Base-by-base conservation (phyloP, 2,113 vertebrate species). In the Alces alces region DNA sequence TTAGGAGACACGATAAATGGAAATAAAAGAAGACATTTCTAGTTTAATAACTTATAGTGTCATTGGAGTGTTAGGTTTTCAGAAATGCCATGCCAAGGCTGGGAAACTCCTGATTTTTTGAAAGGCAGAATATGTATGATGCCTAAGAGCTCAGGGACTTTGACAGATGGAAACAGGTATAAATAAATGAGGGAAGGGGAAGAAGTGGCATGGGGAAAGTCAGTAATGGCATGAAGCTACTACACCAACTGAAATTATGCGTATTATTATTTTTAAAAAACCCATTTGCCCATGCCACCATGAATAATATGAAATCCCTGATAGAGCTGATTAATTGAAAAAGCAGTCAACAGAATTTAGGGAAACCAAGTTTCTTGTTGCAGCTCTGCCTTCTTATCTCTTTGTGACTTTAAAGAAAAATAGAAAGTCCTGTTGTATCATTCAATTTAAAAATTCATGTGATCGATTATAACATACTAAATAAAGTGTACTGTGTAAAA, bases 1-100 rank as follows among this genome's bases (percentile, higher is more conserved):
- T 89, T 92, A 90, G 39, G 28, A 39, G 28, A 89, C 19, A 86
- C 93, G 14, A 54, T 55, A 86, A 92, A n/a, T 95, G 58, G 64
- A 96, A 91, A 30, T 86, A 80, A 96, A 87, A 85, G 47, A 88
- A 45, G 7, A 2, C 50, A 55, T 86, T 70, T 43, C 60, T 93
- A 70, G 21, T 85, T 93, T n/a, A 92, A 11, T 25, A 91, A 30
- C 60, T 82, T 82, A 83, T 82, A 92, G 70, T 79, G 33, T 79
- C 17, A 23, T 6, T 66, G 47, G 2, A 27, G 13, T 73, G 25
- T 17, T 27, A 87, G 13, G 2, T 79, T 97, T 95, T 95, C 5
- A 64, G 60, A 89, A 91, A 58, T 86, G 15, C 1, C 12, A 4
- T 89, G 3, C 19, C 11, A 47, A 47, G 14, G 2, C 39, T 30